Evolutionary conservation across 2,113 vertebrate species (phyloP).

Genomic region (Romanogobio albipinnatus): DNA sequence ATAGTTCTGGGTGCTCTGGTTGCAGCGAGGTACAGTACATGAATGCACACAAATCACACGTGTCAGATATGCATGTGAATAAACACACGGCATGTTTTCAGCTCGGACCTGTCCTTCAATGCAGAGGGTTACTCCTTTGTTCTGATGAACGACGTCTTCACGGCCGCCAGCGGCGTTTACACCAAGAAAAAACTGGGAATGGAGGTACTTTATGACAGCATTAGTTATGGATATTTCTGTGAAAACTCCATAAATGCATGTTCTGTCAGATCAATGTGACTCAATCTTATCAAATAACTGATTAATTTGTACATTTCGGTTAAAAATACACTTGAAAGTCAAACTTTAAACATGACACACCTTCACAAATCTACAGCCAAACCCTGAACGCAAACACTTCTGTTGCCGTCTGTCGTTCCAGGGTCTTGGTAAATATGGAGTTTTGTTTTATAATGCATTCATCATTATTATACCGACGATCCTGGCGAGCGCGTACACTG

Average conservation of each 20-base stretch:
- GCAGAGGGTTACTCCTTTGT: constrained; percentile 84
- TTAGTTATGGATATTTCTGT: background rate
- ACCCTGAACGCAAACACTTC: background rate
- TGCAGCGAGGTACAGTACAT: constrained; percentile 83
- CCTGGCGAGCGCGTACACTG: constrained; percentile 80
- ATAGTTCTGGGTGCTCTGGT: constrained; percentile 88
- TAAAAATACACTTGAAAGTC: background rate
- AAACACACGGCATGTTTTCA: constrained; percentile 53
- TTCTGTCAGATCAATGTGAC: too few relatives aligned
- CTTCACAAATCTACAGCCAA: background rate
- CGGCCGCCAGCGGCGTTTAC: constrained; percentile 88
- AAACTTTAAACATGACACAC: background rate
- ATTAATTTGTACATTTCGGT: background rate
- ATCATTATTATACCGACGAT: constrained; percentile 86
- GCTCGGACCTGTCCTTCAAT: constrained; percentile 90
- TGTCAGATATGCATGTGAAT: background rate
- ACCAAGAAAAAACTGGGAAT: constrained; percentile 88
- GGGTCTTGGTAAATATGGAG: constrained; percentile 89
- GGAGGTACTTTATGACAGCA: constrained; percentile 75
- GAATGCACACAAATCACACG: background rate
- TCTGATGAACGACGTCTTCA: constrained; percentile 89
- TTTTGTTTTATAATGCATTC: constrained; percentile 93
- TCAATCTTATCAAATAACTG: background rate
- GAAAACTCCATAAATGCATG: background rate
- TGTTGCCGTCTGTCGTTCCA: constrained; percentile 54